phyloP scores from a whole-genome alignment of 2,797 vertebrate genomes.

The Cyclopterus lumpus region DNA sequence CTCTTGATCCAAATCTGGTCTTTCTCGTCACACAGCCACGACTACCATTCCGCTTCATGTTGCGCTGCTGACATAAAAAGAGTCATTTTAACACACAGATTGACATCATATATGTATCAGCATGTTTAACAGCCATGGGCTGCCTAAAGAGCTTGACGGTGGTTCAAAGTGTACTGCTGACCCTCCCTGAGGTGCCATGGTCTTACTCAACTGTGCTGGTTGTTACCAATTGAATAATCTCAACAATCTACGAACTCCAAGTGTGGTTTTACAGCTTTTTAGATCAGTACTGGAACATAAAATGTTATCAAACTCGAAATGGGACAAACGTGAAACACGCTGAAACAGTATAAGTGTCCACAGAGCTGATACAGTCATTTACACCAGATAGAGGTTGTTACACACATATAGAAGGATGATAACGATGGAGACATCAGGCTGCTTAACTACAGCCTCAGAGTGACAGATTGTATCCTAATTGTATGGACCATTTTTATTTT shows the following conservation, averaged over 20 bases:
- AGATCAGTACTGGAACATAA: background rate
- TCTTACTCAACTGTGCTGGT: background rate
- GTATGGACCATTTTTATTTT: background rate
- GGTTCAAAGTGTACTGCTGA: background rate
- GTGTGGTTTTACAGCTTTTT: background rate
- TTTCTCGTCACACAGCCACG: slow-evolving; percentile 89
- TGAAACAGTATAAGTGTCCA: background rate
- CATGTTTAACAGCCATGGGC: background rate
- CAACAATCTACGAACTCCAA: background rate
- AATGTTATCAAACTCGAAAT: background rate
- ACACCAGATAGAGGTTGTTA: background rate
- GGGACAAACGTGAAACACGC: background rate
- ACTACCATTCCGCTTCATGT: slow-evolving; percentile 92
- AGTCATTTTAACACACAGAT: slow-evolving; percentile 22
- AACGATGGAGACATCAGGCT: background rate
- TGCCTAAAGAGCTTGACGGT: background rate
- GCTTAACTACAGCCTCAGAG: background rate
- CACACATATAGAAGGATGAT: background rate
- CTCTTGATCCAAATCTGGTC: slow-evolving; percentile 91
- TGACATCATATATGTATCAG: slow-evolving; percentile 22
- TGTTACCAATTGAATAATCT: background rate
- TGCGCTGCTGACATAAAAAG: slow-evolving; percentile 84
- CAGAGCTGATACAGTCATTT: background rate
- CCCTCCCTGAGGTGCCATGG: background rate
- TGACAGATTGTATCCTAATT: background rate